Evolutionary conservation across 2,113 vertebrate genomes (phyloP), one percentile per base, ranked within the genome.

Genomic region (Axis porcinus): DNA sequence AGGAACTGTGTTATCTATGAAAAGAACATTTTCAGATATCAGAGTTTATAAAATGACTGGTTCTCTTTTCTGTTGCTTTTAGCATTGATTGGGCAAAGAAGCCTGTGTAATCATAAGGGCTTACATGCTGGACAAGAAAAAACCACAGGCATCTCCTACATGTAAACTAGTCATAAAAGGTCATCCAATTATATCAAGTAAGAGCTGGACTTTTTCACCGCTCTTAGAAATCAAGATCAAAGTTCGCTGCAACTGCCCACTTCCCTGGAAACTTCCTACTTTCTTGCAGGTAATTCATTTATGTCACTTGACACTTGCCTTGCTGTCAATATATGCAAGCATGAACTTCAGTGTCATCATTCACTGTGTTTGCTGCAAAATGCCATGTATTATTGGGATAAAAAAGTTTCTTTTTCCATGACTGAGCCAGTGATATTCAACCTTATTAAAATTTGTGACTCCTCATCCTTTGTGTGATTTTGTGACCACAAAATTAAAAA

Each of bases 221-320:
- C 23, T 92, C 78, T 97, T 86, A 83, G 19, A 83, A 97, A 64
- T 64, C 88, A 19, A 85, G 64, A 78, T 43, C 1, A 0, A 86
- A 94, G 33, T 52, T 79, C 88, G 27, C 3, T 82, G 50, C 23
- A 84, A 76, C 57, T 82, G 7, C 33, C 81, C 14, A 67, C 28
- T 92, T 97, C 55, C 52, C 52, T 84, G 84, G 55, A 94, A 95
- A 86, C 36, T 54, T 95, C 70, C 47, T 84, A 50, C 57, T 89
- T 97, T 94, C n/a, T 87, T 52, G 57, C 27, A 60, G 45, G 50
- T 79, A 86, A 93, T 98, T 62, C 58, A 87, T 82, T 94, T 64
- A 78, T 91, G 74, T 87, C 92, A 96, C 28, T 55, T 87, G 70
- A 96, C 54, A 79, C 33, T 86, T 55, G 19, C 30, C 84, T 95